Percentiles rank a stretch among this genome's conserved stretches.
Conservation (phyloP, 2,113 vertebrate species). For the Ailuropoda melanoleuca region DNA sequence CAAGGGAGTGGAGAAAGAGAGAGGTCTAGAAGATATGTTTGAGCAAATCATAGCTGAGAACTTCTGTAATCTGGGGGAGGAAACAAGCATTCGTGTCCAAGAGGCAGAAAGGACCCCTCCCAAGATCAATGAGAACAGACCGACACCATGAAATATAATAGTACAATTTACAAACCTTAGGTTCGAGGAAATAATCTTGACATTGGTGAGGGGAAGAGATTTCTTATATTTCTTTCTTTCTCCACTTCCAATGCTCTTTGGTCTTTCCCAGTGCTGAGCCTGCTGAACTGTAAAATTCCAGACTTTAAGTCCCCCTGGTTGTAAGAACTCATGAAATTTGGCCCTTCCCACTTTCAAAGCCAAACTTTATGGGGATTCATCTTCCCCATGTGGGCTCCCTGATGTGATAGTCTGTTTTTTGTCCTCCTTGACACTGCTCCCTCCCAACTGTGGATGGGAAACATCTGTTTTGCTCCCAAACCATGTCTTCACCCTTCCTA, state of each 20-base stretch:
- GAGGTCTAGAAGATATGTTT: too few relatives aligned
- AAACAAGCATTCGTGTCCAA: too few relatives aligned
- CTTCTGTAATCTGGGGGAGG: too few relatives aligned
- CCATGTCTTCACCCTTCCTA: neutral
- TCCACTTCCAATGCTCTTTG: neutral
- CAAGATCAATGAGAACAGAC: too few relatives aligned
- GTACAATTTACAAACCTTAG: too few relatives aligned
- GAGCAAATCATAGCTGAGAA: too few relatives aligned
- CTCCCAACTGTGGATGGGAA: neutral
- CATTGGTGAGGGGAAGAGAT: too few relatives aligned
- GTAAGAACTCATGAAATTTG: neutral
- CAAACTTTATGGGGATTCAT: neutral
- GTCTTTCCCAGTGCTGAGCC: neutral
- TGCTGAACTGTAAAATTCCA: neutral
- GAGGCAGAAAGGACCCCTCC: too few relatives aligned
- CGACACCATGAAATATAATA: too few relatives aligned
- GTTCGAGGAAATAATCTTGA: too few relatives aligned
- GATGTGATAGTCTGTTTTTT: neutral
- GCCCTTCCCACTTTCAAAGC: neutral
- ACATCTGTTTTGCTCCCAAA: neutral
- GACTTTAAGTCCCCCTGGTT: neutral
- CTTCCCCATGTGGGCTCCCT: neutral
- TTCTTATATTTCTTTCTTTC: too few relatives aligned
- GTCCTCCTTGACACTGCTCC: neutral
- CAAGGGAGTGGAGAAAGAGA: too few relatives aligned